Evolutionary conservation across 2,888 invertebrate genomes (phyloP), one percentile per base, ranked within the genome.

Genomic region (Rugalucina vietnamica): DNA sequence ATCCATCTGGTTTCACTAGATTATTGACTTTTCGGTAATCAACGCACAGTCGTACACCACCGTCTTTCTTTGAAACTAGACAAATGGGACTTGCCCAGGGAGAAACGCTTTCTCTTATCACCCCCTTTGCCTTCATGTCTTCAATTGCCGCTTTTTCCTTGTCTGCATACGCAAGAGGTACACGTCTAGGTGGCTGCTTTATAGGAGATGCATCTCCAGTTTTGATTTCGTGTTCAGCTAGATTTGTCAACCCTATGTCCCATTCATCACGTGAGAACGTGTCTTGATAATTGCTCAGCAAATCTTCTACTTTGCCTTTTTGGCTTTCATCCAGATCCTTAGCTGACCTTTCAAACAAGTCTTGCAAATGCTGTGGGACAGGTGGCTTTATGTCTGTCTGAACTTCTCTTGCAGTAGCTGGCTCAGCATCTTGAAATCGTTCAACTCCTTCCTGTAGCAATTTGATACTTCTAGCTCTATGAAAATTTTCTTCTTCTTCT

Each of bases 51-150:
- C 54, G 54, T 4, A 54, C 54, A 4, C 54, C 54, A n/a, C 54
- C 54, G 21, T 54, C 54, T 21, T 54, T 54, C 21, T 80, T 79
- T 21, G 8, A 8, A 2, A 83, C 80, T 18, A 83, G 50, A 3
- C 76, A 43, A 43, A 71, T 80, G 12, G 83, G 79, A n/a, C 37
- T 29, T n/a, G 82, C 54, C 79, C 75, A 82, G 57, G 82, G 79
- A 27, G 74, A 73, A 36, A 65, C 73, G 37, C 70, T 70, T 1
- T 82, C 60, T 37, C 75, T 65, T 12, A 69, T 69, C 8, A 69
- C 69, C 4, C 69, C 69, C 29, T 69, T 32, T 69, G 32, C 21
- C 32, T 74, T 27, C 73, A 82, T n/a, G 18, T 82, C 74, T n/a
- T 79, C 65, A 21, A 82, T 77, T 37, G 82, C 76, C 24, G n/a